phyloP scores from a whole-genome alignment of 2,888 invertebrate species.

The Strigamia crassipes region DNA sequence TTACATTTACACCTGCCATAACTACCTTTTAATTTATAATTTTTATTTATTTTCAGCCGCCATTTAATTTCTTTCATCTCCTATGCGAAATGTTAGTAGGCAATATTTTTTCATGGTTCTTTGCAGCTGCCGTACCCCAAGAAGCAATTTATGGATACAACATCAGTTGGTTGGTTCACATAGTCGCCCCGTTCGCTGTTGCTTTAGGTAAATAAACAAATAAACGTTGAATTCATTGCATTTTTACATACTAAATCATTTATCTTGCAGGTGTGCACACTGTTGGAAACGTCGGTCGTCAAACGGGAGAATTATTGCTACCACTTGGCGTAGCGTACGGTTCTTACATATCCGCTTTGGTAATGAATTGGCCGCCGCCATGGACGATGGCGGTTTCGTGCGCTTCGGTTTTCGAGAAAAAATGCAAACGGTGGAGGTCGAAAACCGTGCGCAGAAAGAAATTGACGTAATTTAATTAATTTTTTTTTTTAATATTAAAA shows the following conservation, averaged over 20 bases:
- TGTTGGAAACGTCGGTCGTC: slow-evolving; percentile 87
- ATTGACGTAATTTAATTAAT: background rate
- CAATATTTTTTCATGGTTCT: background rate
- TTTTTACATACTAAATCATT: too few relatives aligned
- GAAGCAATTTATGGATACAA: background rate
- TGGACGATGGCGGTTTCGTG: background rate
- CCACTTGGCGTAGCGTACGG: slow-evolving; percentile 65
- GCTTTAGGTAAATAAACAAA: too few relatives aligned
- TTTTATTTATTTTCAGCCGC: background rate
- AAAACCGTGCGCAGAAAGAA: background rate
- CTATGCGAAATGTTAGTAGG: background rate
- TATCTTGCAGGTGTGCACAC: slow-evolving; percentile 75
- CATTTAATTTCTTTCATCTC: too few relatives aligned
- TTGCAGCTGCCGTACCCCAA: background rate
- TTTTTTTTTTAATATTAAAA: background rate
- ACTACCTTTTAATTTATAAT: background rate
- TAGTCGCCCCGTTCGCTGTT: background rate
- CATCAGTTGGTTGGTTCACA: background rate
- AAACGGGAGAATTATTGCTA: slow-evolving; percentile 74
- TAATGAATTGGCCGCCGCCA: background rate
- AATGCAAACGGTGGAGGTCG: background rate
- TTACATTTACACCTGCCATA: background rate
- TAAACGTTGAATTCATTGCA: too few relatives aligned
- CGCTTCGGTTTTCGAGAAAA: background rate
- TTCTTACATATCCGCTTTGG: background rate